Conservation (phyloP, 2,113 vertebrate genomes). For the Perognathus longimembris region DNA sequence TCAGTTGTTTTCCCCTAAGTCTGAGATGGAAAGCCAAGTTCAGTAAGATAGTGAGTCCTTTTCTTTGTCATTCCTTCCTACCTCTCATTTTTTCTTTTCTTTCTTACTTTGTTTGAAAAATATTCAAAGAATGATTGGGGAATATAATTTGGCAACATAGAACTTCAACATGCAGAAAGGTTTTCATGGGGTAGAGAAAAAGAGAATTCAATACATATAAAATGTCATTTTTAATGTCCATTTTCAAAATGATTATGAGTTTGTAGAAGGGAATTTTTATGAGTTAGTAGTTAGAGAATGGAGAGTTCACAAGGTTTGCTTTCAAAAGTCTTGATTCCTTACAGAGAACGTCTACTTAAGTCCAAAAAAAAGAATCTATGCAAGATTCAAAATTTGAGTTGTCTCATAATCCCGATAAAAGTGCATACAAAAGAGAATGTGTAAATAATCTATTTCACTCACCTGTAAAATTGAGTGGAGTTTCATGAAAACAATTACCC, state of each 20-base stretch:
- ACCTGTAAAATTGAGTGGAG: background rate
- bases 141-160: constrained; percentile 20
- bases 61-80: background rate
- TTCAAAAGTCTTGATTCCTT: constrained; percentile 27
- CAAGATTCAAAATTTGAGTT: background rate
- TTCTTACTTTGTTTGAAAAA: constrained; percentile 31
- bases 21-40: background rate
- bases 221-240: background rate
- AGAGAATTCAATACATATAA: constrained; percentile 35
- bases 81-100: background rate
- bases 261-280: constrained; percentile 45
- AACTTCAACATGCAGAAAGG: background rate
- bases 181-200: background rate
- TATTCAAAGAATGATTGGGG: constrained; percentile 25
- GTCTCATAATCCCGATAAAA: background rate
- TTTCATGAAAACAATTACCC: background rate
- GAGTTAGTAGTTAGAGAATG: constrained; percentile 34
- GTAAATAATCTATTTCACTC: background rate
- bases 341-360: background rate
- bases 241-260: constrained; percentile 60
- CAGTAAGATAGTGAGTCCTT: background rate
- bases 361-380: background rate
- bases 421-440: background rate
- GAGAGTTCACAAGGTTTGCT: constrained; percentile 5
- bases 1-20: constrained; percentile 9